Evolutionary conservation across 2,888 invertebrate species (phyloP), one percentile per base, ranked within the genome.

Genomic region (Dicycla oo): DNA sequence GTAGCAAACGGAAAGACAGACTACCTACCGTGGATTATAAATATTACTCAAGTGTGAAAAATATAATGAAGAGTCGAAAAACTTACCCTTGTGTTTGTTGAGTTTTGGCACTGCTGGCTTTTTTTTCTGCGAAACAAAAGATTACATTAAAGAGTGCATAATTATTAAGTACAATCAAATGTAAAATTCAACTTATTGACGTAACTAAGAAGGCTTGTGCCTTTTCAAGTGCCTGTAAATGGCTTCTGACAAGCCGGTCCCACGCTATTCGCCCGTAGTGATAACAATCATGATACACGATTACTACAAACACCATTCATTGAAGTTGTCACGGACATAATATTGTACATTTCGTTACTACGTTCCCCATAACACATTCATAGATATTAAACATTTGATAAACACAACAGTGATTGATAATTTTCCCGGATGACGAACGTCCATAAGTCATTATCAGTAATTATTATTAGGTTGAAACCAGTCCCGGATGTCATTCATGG

Each of bases 41-140:
- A 4, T 3, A 5, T 34, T 34, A 34, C 3, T 4, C 3, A 34
- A 4, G 6, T 34, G 34, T 2, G 34, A 4, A 34, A 34, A n/a
- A n/a, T n/a, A n/a, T n/a, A n/a, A n/a, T n/a, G n/a, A n/a, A n/a
- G n/a, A n/a, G 15, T 10, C 0, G 5, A 56, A 34, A 26, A 61
- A 88, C 91, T 89, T 87, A 93, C 93, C 86, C 81, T 91, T 92
- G 13, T 87, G 84, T 73, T 89, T 89, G 20, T 76, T 78, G 5
- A 84, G 76, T 54, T 84, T 83, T 8, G 78, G 78, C 38, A 51
- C 58, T 0, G 65, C 62, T 7, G 86, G 18, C 72, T 88, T 88
- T 86, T 90, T 90, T 82, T 90, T 90, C 91, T 93, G 89, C 11
- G 72, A 79, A 76, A 74, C 54, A 82, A 80, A 75, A 58, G 4